Percentiles rank a stretch among this genome's conserved stretches.
Evolutionary conservation across 2,113 vertebrate genomes (phyloP).

Genomic region (Tichodroma muraria): DNA sequence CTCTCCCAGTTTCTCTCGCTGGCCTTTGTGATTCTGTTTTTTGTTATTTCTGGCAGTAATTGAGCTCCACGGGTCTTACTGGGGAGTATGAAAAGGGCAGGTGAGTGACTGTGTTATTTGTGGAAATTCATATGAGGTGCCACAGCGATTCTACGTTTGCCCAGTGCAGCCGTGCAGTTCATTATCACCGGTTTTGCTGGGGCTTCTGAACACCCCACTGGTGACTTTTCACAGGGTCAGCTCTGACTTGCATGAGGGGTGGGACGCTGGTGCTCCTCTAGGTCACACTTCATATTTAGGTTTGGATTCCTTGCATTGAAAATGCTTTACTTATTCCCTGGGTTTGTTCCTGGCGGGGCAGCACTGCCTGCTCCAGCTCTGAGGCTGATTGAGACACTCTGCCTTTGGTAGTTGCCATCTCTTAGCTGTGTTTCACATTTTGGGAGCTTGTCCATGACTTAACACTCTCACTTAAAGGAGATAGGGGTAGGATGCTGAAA

Average conservation of each 20-base stretch:
- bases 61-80: background rate
- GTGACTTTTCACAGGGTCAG: background rate
- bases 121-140: background rate
- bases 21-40: background rate
- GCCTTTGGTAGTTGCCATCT: background rate
- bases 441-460: background rate
- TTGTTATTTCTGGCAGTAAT: background rate
- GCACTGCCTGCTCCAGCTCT: rapidly evolving
- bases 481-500: background rate
- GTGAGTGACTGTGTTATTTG: background rate
- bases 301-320: background rate
- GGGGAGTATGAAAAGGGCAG: background rate
- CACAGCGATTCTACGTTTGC: rapidly evolving
- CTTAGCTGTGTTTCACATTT: background rate
- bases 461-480: background rate
- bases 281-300: rapidly evolving
- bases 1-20: background rate
- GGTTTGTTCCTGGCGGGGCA: background rate
- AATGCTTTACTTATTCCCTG: rapidly evolving
- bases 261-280: background rate
- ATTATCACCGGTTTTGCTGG: background rate
- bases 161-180: background rate
- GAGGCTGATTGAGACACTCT: background rate
- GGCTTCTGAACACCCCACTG: rapidly evolving
- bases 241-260: background rate